Evolutionary conservation across 2,797 vertebrate genomes (phyloP), one percentile per base, ranked within the genome.

Genomic region (Pagetopsis macropterus): DNA sequence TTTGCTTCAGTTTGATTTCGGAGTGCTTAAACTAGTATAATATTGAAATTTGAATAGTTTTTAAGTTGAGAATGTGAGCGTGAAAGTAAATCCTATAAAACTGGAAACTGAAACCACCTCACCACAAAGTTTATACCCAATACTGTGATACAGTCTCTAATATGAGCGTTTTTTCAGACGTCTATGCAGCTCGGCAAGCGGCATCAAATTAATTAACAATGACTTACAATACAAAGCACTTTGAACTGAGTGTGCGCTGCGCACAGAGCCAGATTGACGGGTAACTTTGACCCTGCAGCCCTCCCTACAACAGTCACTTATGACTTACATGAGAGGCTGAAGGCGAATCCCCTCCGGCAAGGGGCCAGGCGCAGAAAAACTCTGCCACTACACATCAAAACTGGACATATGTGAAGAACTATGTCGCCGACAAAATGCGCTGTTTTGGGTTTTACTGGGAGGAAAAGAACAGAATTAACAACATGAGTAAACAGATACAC

Each of bases 121-220:
- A 0, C 46, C n/a, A 41, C 15, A 63, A 84, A 79, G 73, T 79
- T 69, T 57, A 65, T 57, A 68, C 71, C 51, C 46, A 66, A 62
- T 23, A 27, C 76, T 72, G 45, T 52, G 33, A 17, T 52, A 44
- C 79, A 21, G 48, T 55, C 72, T 79, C 49, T 67, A 65, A 79
- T 48, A 70, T 60, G n/a, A 67, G 73, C 52, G 9, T 56, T 71
- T 84, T 82, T 77, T 80, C 70, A 80, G 88, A 88, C 54, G 65
- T 82, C 88, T 84, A 64, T 79, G 78, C 84, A 83, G 92, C 92
- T 85, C 92, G 14, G 79, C 90, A 88, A 93, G 93, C 84, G 88
- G 84, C 86, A 85, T 92, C 91, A 93, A 91, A 93, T 93, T 93
- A 94, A 94, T 95, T 94, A 94, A 94, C 93, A 94, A 76, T 94